Conservation (phyloP, 2,797 vertebrate species). For the Mus caroli region DNA sequence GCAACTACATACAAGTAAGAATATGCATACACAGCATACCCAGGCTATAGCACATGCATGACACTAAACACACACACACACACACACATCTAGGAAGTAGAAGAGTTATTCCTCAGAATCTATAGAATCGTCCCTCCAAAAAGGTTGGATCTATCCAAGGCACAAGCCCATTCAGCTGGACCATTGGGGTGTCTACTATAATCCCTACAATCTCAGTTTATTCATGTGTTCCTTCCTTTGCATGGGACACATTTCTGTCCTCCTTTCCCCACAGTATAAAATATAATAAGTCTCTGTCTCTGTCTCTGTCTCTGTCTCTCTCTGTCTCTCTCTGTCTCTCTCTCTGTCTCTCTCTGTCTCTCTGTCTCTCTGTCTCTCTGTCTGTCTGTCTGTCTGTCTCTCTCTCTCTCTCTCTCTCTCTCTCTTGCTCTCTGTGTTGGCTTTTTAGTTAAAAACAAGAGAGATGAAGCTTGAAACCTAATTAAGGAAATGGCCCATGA, state of each 20-base stretch:
- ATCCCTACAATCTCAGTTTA: background rate
- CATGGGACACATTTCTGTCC: constrained; percentile 58
- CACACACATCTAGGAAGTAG: background rate
- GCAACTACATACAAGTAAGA: background rate
- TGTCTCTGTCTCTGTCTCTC: constrained; percentile 40
- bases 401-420: constrained; percentile 53
- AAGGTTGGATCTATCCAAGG: background rate
- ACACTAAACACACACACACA: background rate
- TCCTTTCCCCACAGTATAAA: constrained; percentile 32
- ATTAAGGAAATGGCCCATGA: constrained; percentile 81
- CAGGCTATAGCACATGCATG: too few species aligned
- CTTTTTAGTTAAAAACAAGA: constrained; percentile 84
- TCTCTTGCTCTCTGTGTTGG: constrained; percentile 57
- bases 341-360: constrained; percentile 47
- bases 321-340: constrained; percentile 35
- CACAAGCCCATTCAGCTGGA: background rate
- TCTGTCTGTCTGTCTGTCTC: constrained; percentile 2
- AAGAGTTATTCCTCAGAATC: background rate
- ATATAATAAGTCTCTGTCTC: constrained; percentile 37
- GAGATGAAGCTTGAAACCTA: constrained; percentile 84
- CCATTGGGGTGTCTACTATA: background rate
- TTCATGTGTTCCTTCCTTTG: constrained; percentile 32
- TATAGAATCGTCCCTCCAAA: constrained; percentile 25
- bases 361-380: constrained; percentile 50
- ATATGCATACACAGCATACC: background rate